Conservation (phyloP, 2,888 invertebrate species). For the Alloplasta piceator region DNA sequence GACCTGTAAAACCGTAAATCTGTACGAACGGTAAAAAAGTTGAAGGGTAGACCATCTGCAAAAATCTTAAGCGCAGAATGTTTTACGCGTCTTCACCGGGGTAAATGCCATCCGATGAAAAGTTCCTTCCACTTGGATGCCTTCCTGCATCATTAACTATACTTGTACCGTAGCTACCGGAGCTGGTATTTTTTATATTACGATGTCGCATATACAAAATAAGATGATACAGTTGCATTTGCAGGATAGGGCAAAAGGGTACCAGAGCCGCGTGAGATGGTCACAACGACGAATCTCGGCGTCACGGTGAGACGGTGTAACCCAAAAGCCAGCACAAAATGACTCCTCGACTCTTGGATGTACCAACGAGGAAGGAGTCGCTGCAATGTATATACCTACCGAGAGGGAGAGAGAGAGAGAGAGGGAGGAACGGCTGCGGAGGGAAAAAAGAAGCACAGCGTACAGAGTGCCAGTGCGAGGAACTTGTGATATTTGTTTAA, state of each 20-base stretch:
- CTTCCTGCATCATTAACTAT: slow-evolving; percentile 31
- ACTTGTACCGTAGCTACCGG: slow-evolving; percentile 12
- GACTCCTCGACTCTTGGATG: slow-evolving; percentile 39
- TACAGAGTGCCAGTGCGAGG: slow-evolving; percentile 59
- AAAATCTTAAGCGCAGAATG: no score
- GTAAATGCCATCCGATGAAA: no score
- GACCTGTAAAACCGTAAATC: no score
- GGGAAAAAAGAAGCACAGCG: not conserved
- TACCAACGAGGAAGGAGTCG: slow-evolving; percentile 34
- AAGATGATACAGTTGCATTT: slow-evolving; percentile 33
- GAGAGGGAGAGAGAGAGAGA: slow-evolving; percentile 27
- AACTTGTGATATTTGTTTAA: slow-evolving; percentile 72
- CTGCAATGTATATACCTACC: slow-evolving; percentile 28
- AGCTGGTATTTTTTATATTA: slow-evolving; percentile 53
- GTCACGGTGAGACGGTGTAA: slow-evolving; percentile 11
- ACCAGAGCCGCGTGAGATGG: slow-evolving; percentile 34
- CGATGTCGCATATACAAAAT: slow-evolving; percentile 31
- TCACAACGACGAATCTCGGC: slow-evolving; percentile 38
- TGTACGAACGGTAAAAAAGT: no score
- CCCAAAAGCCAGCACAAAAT: slow-evolving; percentile 22
- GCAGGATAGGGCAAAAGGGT: slow-evolving; percentile 3
- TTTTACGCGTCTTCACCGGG: no score
- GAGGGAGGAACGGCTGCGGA: slow-evolving; percentile 26
- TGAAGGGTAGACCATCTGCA: no score
- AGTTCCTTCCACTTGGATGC: slow-evolving; percentile 44